Evolutionary conservation across 2,113 vertebrate genomes (phyloP), one percentile per base, ranked within the genome.

Genomic region (Cottus gobio): DNA sequence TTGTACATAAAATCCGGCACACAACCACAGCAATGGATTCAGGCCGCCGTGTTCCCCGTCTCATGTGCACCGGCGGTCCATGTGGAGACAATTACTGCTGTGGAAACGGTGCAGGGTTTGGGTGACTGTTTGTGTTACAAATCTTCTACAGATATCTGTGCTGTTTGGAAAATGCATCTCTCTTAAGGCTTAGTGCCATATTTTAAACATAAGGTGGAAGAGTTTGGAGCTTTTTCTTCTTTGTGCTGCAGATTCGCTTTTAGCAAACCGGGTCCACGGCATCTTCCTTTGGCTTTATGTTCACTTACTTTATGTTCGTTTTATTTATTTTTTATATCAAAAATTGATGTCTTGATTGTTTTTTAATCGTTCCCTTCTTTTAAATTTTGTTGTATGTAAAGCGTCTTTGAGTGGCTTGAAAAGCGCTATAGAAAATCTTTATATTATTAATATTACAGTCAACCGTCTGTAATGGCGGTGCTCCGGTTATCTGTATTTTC

Each of bases 71-170:
- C 60, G 20, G 31, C 2, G 1, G 26, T 72, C 60, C n/a, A 9
- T 26, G 37, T 60, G 80, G 57, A 75, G 75, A 81, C 79, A 44
- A 85, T 77, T 37, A 79, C 46, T 18, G 71, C 64, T 79, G 46
- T 28, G 66, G 39, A 61, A 75, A 71, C 39, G 4, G 30, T 20
- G n/a, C 15, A 13, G 18, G 31, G 75, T 72, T 81, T 16, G 16
- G 79, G 12, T n/a, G 30, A 50, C 0, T 70, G 61, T 73, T 78
- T 36, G 42, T 20, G 34, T 57, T 70, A 72, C 46, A 78, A 69
- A 77, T 82, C 16, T 79, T 34, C 63, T 66, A 37, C 76, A 37
- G 10, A 57, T 50, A 28, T 44, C 62, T 26, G 24, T 22, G 58
- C 12, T 46, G 24, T 54, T 56, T 69, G 44, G 28, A 24, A 13